These are phyloP conservation scores for Philereme vetulata DNA, from an alignment of 2,888 invertebrate genomes.

Conservation along the genomic window DNA sequence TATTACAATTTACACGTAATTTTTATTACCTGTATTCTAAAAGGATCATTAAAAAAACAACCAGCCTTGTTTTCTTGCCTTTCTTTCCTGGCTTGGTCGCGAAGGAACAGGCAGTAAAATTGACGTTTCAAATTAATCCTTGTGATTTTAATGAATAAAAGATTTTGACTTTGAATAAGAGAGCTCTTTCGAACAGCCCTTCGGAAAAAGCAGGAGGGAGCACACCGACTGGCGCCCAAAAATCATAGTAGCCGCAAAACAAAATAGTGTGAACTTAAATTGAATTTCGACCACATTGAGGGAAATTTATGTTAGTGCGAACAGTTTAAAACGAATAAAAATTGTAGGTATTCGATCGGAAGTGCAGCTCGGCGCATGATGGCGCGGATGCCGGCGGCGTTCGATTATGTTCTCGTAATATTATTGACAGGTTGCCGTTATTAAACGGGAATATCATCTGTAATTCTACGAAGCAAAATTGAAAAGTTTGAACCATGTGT, in stretches of 20 bases:
- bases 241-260: not conserved
- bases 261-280: conserved; percentile 26
- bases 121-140: too few relatives aligned
- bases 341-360: conserved; percentile 40
- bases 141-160: too few relatives aligned
- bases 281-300: conserved; percentile 43
- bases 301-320: conserved; percentile 47
- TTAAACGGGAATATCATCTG: conserved; percentile 39
- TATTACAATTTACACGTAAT: too few relatives aligned
- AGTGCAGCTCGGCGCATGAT: conserved; percentile 44
- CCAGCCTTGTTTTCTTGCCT: too few relatives aligned
- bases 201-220: too few relatives aligned
- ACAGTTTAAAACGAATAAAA: conserved; percentile 48
- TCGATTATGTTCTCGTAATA: conserved; percentile 48
- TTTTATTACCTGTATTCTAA: too few relatives aligned
- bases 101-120: too few relatives aligned
- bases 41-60: too few relatives aligned
- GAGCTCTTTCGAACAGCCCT: too few relatives aligned
- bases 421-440: conserved; percentile 48
- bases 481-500: not conserved
- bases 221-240: too few relatives aligned
- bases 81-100: too few relatives aligned
- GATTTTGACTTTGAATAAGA: too few relatives aligned
- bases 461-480: conserved; percentile 2
- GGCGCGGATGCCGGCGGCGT: conserved; percentile 46